phyloP scores from a whole-genome alignment of 2,888 invertebrate species.

The Nezara viridula region DNA sequence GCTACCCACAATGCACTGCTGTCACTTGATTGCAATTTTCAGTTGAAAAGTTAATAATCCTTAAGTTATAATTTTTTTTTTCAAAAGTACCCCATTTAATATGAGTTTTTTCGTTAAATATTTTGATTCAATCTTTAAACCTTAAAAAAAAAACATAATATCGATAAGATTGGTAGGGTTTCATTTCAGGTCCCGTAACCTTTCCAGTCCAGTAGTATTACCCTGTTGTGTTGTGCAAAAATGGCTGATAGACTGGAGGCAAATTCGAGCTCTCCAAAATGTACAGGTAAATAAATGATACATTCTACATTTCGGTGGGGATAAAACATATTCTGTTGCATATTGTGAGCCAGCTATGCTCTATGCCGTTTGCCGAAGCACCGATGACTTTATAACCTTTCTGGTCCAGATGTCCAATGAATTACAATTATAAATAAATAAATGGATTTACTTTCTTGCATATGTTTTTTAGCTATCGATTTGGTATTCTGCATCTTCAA shows the following conservation, averaged over 20 bases:
- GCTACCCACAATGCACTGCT: slow-evolving; percentile 51
- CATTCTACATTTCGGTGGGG: not conserved
- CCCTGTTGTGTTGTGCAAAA: slow-evolving; percentile 65
- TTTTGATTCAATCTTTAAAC: not conserved
- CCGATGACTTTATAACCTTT: slow-evolving; percentile 17
- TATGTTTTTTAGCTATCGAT: not conserved
- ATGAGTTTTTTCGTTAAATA: not conserved
- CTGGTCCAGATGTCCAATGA: slow-evolving; percentile 46
- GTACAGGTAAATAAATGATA: slow-evolving; percentile 64
- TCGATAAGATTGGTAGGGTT: slow-evolving; percentile 23
- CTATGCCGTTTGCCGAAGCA: not conserved
- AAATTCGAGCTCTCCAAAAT: slow-evolving; percentile 64
- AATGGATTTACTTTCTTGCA: not conserved
- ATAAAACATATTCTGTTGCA: slow-evolving; percentile 2
- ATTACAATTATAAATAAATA: slow-evolving; percentile 28
- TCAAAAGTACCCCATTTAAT: not conserved
- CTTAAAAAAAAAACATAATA: not conserved
- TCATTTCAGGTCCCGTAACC: slow-evolving; percentile 56
- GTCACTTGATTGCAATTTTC: slow-evolving; percentile 16
- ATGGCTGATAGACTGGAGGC: slow-evolving; percentile 66
- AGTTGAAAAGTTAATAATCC: not conserved
- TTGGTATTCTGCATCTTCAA: not conserved
- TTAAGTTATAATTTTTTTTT: not conserved
- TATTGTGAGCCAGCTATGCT: not conserved
- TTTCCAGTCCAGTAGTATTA: slow-evolving; percentile 59